A percentile compares a stretch with the other conserved stretches of the same genome.
These are phyloP conservation scores for Seriola quinqueradiata DNA, from an alignment of 2,113 vertebrate species.

Conservation along the genomic window DNA sequence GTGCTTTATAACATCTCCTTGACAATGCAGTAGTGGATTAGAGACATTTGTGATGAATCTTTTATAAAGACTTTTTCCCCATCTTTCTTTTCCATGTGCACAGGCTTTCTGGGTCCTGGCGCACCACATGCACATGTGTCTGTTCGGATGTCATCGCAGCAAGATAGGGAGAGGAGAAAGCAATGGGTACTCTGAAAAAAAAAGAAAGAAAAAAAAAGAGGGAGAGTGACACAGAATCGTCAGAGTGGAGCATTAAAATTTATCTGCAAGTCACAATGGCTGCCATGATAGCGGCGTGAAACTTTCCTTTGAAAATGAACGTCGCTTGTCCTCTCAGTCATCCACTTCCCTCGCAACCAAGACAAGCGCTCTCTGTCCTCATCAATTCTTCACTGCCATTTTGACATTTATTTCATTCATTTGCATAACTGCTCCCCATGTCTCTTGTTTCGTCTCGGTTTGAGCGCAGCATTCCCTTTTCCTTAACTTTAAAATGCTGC, in stretches of 20 bases:
- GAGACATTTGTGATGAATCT: conserved; percentile 99
- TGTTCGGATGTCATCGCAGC: conserved; percentile 91
- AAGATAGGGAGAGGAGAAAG: conserved; percentile 65
- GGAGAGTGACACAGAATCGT: conserved; percentile 85
- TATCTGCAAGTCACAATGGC: conserved; percentile 90
- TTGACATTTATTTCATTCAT: conserved; percentile 84
- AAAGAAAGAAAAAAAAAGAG: conserved; percentile 57
- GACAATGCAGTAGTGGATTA: conserved; percentile 93
- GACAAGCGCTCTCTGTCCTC: conserved; percentile 86
- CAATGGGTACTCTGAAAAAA: conserved; percentile 55
- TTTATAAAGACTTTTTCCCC: conserved; percentile 91
- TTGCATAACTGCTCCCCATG: conserved; percentile 78
- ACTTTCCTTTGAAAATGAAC: conserved; percentile 87
- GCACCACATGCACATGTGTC: conserved; percentile 89
- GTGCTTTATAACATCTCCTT: conserved; percentile 95
- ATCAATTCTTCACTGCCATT: conserved; percentile 87
- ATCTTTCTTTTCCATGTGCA: conserved; percentile 76
- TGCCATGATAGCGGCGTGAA: conserved; percentile 87
- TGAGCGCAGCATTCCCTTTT: conserved; percentile 69
- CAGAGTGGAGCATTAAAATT: conserved; percentile 96
- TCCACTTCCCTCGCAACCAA: conserved; percentile 68
- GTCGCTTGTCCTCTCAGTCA: conserved; percentile 80
- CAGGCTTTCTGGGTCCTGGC: conserved; percentile 74
- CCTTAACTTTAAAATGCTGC: conserved; percentile 75
- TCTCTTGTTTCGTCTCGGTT: conserved; percentile 64